Conservation (phyloP, 2,797 vertebrate species). For the Chelon auratus region DNA sequence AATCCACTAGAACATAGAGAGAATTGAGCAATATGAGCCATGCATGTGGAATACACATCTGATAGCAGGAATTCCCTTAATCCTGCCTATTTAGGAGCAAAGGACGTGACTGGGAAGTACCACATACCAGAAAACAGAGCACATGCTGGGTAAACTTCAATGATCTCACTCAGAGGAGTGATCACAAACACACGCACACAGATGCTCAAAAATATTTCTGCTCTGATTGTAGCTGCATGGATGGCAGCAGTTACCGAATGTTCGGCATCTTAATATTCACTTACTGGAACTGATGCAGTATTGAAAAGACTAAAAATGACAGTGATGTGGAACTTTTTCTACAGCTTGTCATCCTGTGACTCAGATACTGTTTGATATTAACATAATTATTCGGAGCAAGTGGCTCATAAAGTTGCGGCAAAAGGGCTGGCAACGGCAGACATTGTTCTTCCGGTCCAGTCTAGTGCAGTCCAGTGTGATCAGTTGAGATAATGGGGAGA, state of each 20-base stretch:
- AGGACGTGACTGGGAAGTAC: conserved; percentile 44
- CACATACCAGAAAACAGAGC: conserved; percentile 48
- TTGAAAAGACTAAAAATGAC: background rate
- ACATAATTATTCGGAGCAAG: conserved; percentile 35
- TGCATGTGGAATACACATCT: conserved; percentile 19
- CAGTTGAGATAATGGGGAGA: conserved; percentile 55
- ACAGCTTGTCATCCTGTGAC: conserved; percentile 1
- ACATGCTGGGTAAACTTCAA: conserved; percentile 48
- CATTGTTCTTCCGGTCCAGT: conserved; percentile 31
- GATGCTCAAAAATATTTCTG: conserved; percentile 22
- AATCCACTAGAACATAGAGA: background rate
- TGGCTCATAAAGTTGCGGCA: conserved; percentile 43
- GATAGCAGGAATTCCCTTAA: conserved; percentile 50
- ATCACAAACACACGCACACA: conserved; percentile 4
- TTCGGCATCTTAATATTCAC: background rate
- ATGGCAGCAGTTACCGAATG: conserved; percentile 36
- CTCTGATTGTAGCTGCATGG: conserved; percentile 24
- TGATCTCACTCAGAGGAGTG: conserved; percentile 27
- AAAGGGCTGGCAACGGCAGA: conserved; percentile 4
- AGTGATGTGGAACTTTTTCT: conserved; percentile 4
- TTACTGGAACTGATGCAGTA: conserved; percentile 33
- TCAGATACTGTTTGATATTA: conserved; percentile 19
- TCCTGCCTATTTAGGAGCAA: conserved; percentile 39
- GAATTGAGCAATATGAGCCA: conserved; percentile 9
- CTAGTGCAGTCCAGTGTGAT: conserved; percentile 31